Base-by-base conservation (phyloP, 2,113 vertebrate genomes). In the Rhea pennata region DNA sequence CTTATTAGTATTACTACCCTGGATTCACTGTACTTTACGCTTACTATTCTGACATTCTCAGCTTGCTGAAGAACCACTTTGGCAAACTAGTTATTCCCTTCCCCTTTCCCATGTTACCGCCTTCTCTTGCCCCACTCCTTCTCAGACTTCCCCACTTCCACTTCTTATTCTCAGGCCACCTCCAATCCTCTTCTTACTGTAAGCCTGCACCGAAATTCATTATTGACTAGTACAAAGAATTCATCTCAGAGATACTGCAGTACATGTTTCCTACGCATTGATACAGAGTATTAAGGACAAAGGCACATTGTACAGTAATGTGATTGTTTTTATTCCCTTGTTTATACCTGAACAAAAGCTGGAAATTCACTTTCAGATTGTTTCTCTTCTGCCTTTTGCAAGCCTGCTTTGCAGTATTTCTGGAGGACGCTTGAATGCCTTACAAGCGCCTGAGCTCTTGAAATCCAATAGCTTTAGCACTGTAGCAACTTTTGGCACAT, bases 341-440 rank as follows among this genome's bases (percentile, higher is more conserved):
- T 82, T 92, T 90, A 81, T 86, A 86, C 22, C 65, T n/a, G 86
- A 94, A 92, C 51, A 93, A 87, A 90, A 86, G 9, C 33, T 92
- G n/a, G 36, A 95, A 96, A 95, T 83, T 26, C 77, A 9, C 51
- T 95, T 89, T 85, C 46, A 88, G 42, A 14, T 95, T 5, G 0
- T 84, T 90, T 81, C 13, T 84, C 39, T 86, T 66, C 78, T 51
- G 21, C 27, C 14, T 89, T 91, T 89, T 87, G 31, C 40, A 88
- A 88, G 20, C 15, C 17, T 50, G 26, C 12, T 82, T 91, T 71
- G 21, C 51, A 90, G 6, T 74, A 62, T 71, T 93, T 95, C 81
- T 85, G 62, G 67, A 91, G 79, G 56, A 67, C 58, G 54, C 73
- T 48, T 70, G 50, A 92, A 87, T 31, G 81, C 13, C 12, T 87